Evolutionary conservation across 2,797 vertebrate genomes (phyloP), one percentile per base, ranked within the genome.

Genomic region (Enteromius fasciolatus): DNA sequence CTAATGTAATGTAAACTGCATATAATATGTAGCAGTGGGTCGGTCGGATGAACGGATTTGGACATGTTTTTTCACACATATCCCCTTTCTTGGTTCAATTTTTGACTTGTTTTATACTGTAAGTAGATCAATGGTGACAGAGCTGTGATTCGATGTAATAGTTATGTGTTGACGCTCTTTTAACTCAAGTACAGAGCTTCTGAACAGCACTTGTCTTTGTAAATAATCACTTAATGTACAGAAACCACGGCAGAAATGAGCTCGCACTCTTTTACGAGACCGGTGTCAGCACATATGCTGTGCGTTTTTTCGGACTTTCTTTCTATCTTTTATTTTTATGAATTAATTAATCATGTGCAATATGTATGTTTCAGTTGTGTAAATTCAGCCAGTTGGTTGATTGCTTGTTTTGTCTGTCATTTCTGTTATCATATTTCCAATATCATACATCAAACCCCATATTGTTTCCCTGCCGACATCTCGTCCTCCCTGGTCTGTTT

Each of bases 341-440:
- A 54, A 59, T 91, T 91, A 69, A 90, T 91, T 90, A 83, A 85
- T 84, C 92, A 20, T 87, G 90, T 93, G 93, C 92, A 94, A 94
- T 94, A 90, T 87, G 69, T 93, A 92, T 93, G 89, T 91, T 89
- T 88, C 87, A 84, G 85, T 89, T 91, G 90, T 90, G 84, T 92
- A 80, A 44, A 85, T 91, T 87, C 87, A 82, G 84, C 89, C 82
- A 88, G 83, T 57, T 87, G 76, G 81, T 87, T 88, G 76, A 9
- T 25, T 48, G 86, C 68, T 14, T 85, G 87, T 82, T 68, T 74
- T 31, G 25, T 33, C 17, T 63, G 61, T 64, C 23, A n/a, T 76
- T 64, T 54, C 75, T 86, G 89, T 88, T 66, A 50, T 74, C 31
- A 83, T 70, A 72, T 80, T 66, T 70, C 82, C 20, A 85, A 78